Evolutionary conservation across 2,113 vertebrate species (phyloP).

Genomic region (Guaruba guarouba): DNA sequence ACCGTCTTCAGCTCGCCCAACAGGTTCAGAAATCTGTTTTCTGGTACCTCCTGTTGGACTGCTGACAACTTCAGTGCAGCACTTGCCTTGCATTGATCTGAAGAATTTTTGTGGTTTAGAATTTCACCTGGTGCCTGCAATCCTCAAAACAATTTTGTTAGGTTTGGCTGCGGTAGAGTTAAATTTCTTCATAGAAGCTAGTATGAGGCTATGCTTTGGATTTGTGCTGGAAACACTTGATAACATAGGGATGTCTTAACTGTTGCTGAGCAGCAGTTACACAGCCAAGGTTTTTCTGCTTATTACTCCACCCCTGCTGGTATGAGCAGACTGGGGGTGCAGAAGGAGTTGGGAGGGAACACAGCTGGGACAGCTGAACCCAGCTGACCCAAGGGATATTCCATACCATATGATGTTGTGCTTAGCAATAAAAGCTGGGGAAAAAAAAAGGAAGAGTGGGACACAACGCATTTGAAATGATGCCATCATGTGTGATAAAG

Average conservation of each 20-base stretch:
- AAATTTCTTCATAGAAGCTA: neutral
- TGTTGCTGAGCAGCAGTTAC: neutral
- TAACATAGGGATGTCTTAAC: neutral
- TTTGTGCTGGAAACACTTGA: neutral
- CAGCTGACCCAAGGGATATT: neutral
- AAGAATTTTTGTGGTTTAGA: neutral
- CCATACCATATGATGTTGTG: neutral
- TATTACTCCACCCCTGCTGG: neutral
- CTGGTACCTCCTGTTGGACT: neutral
- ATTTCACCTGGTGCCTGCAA: neutral
- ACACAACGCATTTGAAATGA: neutral
- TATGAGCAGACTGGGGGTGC: neutral
- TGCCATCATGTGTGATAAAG: neutral
- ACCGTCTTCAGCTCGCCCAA: neutral
- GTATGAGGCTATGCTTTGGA: neutral
- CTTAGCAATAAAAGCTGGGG: neutral
- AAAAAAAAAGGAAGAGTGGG: neutral
- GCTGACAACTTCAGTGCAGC: neutral
- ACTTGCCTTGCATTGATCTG: too few relatives aligned
- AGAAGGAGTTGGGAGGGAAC: neutral
- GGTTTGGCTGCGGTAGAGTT: neutral
- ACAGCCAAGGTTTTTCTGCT: neutral
- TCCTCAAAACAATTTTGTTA: neutral
- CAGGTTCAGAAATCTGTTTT: neutral
- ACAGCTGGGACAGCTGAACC: neutral